Evolutionary conservation across 1,140 invertebrate species (phyloP).

Genomic region (Plodia interpunctella): DNA sequence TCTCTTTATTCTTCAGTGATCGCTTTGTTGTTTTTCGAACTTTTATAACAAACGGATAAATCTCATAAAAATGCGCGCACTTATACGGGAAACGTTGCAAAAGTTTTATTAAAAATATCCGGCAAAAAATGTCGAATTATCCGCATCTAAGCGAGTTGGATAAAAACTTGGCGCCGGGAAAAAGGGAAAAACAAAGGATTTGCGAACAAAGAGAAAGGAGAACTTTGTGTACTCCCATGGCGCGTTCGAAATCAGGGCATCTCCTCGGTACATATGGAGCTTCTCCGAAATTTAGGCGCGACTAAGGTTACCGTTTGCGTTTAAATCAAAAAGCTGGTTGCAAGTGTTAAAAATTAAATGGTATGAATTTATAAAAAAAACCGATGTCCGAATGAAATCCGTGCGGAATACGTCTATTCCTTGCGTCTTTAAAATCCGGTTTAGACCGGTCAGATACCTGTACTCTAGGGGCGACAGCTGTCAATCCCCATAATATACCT

Average conservation of each 20-base stretch:
- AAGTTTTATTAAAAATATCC: constrained; percentile 4
- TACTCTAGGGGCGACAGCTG: too few species aligned
- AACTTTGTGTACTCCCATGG: not conserved
- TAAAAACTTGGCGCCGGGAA: not conserved
- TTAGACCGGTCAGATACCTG: too few species aligned
- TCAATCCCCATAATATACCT: too few species aligned
- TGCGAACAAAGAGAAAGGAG: not conserved
- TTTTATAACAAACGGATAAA: not conserved
- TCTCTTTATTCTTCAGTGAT: not conserved
- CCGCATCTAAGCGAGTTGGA: not conserved
- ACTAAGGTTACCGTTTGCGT: too few species aligned
- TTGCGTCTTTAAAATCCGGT: too few species aligned
- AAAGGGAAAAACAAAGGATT: constrained; percentile 1
- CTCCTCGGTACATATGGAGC: not conserved
- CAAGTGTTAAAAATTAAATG: too few species aligned
- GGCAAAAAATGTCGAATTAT: not conserved
- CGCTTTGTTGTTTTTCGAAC: not conserved
- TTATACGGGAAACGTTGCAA: not conserved
- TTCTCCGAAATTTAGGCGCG: too few species aligned
- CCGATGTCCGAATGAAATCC: too few species aligned
- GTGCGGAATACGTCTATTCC: too few species aligned
- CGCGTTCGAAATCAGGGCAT: not conserved
- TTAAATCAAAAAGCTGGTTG: too few species aligned
- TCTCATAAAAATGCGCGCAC: not conserved
- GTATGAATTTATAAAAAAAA: too few species aligned